Evolutionary conservation across 2,797 vertebrate species (phyloP).

Genomic region (Poecilia picta): DNA sequence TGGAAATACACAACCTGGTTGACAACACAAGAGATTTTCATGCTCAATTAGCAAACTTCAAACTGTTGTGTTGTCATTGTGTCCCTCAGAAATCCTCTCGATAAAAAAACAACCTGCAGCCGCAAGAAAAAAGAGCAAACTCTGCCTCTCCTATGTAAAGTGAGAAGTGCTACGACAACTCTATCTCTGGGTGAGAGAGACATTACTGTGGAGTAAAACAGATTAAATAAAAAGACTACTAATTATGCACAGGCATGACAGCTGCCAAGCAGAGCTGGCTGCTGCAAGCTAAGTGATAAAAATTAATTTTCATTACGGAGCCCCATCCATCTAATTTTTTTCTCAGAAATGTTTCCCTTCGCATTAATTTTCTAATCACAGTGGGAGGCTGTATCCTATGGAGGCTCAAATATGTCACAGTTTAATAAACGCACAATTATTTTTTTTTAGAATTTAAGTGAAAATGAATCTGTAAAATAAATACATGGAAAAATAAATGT

Average conservation of each 20-base stretch:
- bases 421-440: background rate
- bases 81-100: constrained; percentile 29
- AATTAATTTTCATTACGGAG: constrained; percentile 39
- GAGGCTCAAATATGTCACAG: background rate
- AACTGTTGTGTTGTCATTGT: constrained; percentile 51
- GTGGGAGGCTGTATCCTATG: background rate
- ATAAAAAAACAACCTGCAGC: constrained; percentile 25
- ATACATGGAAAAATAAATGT: background rate
- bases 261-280: constrained; percentile 24
- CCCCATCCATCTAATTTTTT: background rate
- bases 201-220: constrained; percentile 32
- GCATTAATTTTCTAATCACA: background rate
- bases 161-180: constrained; percentile 32
- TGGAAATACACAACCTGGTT: constrained; percentile 60
- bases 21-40: constrained; percentile 67
- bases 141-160: constrained; percentile 14
- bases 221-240: constrained; percentile 18
- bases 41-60: constrained; percentile 64
- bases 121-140: constrained; percentile 5
- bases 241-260: constrained; percentile 39
- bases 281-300: constrained; percentile 39
- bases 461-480: background rate
- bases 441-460: background rate
- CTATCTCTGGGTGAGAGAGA: constrained; percentile 5
- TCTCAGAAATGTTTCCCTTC: background rate